phyloP scores from a whole-genome alignment of 35 echinoderm and acorn worm species.

The Heliocidaris erythrogramma region DNA sequence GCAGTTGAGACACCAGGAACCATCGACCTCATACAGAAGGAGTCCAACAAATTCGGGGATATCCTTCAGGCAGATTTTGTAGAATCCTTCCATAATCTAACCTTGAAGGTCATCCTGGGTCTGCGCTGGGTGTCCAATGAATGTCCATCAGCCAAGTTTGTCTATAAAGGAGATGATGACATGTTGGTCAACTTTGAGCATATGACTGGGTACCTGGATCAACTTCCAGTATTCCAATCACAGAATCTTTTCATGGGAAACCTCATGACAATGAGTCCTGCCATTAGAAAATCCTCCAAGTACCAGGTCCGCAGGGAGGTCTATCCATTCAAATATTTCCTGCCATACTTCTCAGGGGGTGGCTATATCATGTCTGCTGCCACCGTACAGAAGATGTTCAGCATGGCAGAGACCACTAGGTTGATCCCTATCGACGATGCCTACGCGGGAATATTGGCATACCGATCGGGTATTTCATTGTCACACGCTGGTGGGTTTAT shows the following conservation, averaged over 20 bases:
- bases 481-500: conserved; percentile 71
- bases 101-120: conserved; percentile 77
- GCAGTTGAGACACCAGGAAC: conserved; percentile 47
- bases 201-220: conserved; percentile 49
- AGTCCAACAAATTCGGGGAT: conserved; percentile 60
- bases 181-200: conserved; percentile 93
- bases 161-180: conserved; percentile 94
- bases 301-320: conserved; percentile 61
- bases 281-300: conserved; percentile 70
- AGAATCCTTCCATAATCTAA: conserved; percentile 89
- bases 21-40: conserved; percentile 33
- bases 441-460: conserved; percentile 86
- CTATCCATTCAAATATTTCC: conserved; percentile 88
- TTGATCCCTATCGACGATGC: conserved; percentile 96
- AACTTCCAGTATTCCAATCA: conserved; percentile 30
- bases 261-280: conserved; percentile 70
- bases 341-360: conserved; percentile 92
- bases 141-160: conserved; percentile 58
- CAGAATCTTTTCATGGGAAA: conserved; percentile 76
- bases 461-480: conserved; percentile 24
- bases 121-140: conserved; percentile 55
- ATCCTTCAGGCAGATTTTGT: conserved; percentile 76
- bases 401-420: conserved; percentile 64
- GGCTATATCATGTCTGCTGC: conserved; percentile 82
- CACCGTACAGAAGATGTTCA: conserved; percentile 61